Evolutionary conservation across 2,797 vertebrate species (phyloP), one percentile per base, ranked within the genome.

Genomic region (Amazonetta brasiliensis): DNA sequence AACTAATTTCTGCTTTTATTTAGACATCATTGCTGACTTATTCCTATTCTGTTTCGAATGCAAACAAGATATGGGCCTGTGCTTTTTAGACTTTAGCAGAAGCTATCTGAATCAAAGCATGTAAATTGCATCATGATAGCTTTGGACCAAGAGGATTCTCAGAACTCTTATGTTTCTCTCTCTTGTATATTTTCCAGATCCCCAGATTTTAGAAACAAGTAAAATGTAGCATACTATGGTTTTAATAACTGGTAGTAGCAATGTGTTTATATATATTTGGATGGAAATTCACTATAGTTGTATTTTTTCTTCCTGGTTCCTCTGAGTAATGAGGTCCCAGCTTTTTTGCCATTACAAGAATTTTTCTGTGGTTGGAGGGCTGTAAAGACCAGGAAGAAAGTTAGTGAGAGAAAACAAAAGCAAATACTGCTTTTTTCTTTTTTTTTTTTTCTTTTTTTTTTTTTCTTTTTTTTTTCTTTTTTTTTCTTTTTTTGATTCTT

Each of bases 351-450:
- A 35, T 20, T 92, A 52, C 62, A 84, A 77, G 56, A 80, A 59
- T 25, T 77, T 85, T 21, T 46, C 73, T 87, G 35, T 28, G 71
- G 30, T 33, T 48, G 13, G 23, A 35, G 71, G 44, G 26, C 31
- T 64, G 31, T 46, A 94, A 94, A 44, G 39, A 94, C 75, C 69
- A 82, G 75, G 76, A 92, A 96, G 26, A 84, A 96, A 66, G 75
- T 82, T 62, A 79, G 55, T 75, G 80, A 77, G 63, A 71, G 39
- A 78, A 88, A 84, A 23, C 4, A 81, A 77, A 88, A 87, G 37
- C 17, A 72, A 43, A 46, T 4, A 7, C 3, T 30, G 8, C 21
- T 6, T 9, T 11, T 33, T 23, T 12, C 46, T 44, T 52, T 46
- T 21, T 6, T 5, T 44, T 19, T 11, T 21, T 12, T 43, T 43